Evolutionary conservation across 2,113 vertebrate genomes (phyloP), one percentile per base, ranked within the genome.

Genomic region (Suncus etruscus): DNA sequence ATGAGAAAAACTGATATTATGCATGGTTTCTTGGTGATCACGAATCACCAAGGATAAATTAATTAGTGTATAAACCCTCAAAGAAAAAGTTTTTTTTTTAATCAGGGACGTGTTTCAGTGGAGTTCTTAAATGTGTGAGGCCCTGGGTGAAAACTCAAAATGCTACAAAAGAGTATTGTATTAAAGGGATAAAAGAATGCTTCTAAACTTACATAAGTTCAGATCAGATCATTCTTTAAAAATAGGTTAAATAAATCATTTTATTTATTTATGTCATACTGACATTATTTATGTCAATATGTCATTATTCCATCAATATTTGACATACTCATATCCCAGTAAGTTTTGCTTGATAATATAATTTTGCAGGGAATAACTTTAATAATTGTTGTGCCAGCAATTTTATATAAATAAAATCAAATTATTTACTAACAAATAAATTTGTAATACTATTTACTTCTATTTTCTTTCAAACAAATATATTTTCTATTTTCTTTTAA

Each of bases 381-480:
- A 92, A 83, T 15, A 65, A 83, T 22, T 39, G n/a, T 48, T 31
- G 31, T 81, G 11, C 29, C 82, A 93, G 72, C 22, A 78, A 72
- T 93, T 93, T 95, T 47, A 78, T 22, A 86, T 1, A 3, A 74
- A 12, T 65, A 83, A 94, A 94, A 92, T 18, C 24, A 93, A 83
- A 70, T 83, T 83, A 69, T 48, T 75, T 74, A 92, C 6, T 54
- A 54, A 4, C 61, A 89, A 83, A 92, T 54, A 66, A 20, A 73
- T 92, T 86, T 29, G 31, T 47, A 47, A 45, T 90, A 69, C 27
- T 79, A 83, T 92, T 88, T 90, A 90, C 79, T 93, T 32, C 32
- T 80, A 81, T 86, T 94, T 86, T 65, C 75, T 94, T 90, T 63
- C 73, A 73, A 94, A 80, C 11, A 86, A 90, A 1, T 6, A 77